Evolutionary conservation across 2,888 invertebrate species (phyloP).

Genomic region (Nasonia oneida): DNA sequence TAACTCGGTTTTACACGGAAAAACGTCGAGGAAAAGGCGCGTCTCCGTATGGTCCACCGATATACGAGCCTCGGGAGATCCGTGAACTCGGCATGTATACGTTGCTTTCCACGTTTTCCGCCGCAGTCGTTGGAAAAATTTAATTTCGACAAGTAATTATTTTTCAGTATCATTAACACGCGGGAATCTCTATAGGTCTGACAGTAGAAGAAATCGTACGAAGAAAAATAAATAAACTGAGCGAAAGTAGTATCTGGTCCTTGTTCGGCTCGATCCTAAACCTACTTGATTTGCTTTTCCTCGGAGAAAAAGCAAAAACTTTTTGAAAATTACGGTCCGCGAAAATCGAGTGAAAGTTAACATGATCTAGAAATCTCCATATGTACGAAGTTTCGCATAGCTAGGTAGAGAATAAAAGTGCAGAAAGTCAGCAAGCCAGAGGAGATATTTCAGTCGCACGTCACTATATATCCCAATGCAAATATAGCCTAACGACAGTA

Average conservation of each 20-base stretch:
- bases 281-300: too few relatives aligned
- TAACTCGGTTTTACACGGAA: constrained; percentile 21
- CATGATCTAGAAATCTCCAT: not conserved
- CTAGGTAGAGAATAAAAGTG: not conserved
- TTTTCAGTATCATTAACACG: not conserved
- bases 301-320: too few relatives aligned
- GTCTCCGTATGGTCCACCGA: not conserved
- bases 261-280: too few relatives aligned
- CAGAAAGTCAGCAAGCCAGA: not conserved
- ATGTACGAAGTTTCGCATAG: not conserved
- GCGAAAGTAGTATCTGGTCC: too few relatives aligned
- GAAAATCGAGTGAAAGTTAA: too few relatives aligned
- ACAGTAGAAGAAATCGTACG: too few relatives aligned
- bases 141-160: not conserved
- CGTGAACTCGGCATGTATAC: not conserved
- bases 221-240: too few relatives aligned
- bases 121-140: not conserved
- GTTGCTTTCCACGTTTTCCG: not conserved
- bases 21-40: constrained; percentile 12
- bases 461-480: constrained; percentile 13
- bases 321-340: too few relatives aligned
- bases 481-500: constrained; percentile 37
- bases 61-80: not conserved
- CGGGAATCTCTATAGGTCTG: not conserved
- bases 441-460: not conserved